Evolutionary conservation across 2,797 vertebrate species (phyloP).

Genomic region (Halcyon chelicuti): DNA sequence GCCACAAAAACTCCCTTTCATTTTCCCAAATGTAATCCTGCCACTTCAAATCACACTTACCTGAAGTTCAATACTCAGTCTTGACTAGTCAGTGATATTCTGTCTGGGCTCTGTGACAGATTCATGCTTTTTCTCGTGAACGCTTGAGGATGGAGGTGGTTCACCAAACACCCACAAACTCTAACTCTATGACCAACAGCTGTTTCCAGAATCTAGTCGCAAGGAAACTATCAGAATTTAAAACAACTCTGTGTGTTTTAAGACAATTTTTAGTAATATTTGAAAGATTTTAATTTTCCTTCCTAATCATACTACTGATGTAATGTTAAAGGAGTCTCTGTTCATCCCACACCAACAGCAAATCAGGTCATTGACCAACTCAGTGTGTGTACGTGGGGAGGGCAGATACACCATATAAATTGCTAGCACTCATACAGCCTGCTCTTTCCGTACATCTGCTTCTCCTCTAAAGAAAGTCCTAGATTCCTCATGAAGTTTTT

Average conservation of each 20-base stretch:
- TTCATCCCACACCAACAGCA: not conserved
- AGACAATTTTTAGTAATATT: not conserved
- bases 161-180: not conserved
- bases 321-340: not conserved
- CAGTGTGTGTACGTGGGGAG: accelerated
- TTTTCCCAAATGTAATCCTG: constrained; percentile 4
- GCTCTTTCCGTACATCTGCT: not conserved
- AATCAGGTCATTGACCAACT: not conserved
- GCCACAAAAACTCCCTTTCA: not conserved
- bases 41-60: constrained; percentile 29
- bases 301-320: not conserved
- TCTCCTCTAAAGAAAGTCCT: not conserved
- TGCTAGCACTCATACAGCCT: not conserved
- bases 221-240: not conserved
- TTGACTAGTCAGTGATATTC: not conserved
- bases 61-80: constrained; percentile 9
- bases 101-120: not conserved
- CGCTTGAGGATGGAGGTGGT: not conserved
- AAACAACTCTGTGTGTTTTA: not conserved
- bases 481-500: not conserved
- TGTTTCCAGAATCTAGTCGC: not conserved
- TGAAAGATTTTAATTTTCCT: not conserved
- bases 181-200: not conserved
- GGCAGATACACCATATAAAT: not conserved
- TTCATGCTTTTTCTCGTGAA: not conserved